Conservation (phyloP, 2,113 vertebrate genomes). For the Vicugna pacos region DNA sequence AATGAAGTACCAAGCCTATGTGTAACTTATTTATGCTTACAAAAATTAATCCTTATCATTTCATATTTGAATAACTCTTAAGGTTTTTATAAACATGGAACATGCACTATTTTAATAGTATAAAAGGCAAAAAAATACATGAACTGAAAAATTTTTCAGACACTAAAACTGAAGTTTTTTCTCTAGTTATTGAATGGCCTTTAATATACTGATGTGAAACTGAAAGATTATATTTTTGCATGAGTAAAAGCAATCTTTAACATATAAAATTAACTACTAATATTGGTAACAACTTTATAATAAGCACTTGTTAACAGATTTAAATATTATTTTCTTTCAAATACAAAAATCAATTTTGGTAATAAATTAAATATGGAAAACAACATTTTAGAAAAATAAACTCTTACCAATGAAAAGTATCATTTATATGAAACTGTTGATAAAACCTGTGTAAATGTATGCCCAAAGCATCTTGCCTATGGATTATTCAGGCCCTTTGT, state of each 20-base stretch:
- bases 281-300: background rate
- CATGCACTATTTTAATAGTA: background rate
- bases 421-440: background rate
- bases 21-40: slow-evolving; percentile 48
- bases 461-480: background rate
- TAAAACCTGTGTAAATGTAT: background rate
- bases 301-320: background rate
- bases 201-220: background rate
- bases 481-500: background rate
- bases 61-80: background rate
- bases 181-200: background rate
- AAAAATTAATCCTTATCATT: background rate
- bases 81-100: background rate
- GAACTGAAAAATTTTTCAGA: background rate
- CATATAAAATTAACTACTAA: background rate
- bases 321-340: slow-evolving; percentile 9
- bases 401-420: background rate
- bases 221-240: background rate
- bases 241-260: background rate
- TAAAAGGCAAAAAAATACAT: background rate
- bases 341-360: background rate
- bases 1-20: slow-evolving; percentile 40
- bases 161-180: background rate
- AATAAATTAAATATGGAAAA: background rate
- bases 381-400: background rate